These are phyloP conservation scores for Esox niger DNA, from an alignment of 2,113 vertebrate species.

Conservation along the genomic window DNA sequence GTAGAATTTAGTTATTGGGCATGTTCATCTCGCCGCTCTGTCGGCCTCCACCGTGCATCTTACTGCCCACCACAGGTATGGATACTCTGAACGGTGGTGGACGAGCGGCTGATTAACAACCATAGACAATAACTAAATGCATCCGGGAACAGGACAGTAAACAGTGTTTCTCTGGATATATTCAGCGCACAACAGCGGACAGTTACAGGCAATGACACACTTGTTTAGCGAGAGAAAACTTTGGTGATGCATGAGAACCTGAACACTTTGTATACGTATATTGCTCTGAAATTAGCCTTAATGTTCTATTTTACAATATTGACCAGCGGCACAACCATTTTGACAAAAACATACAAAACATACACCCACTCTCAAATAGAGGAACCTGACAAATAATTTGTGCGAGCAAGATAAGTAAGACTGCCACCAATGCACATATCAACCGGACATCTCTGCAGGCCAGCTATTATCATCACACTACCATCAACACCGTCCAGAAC, in stretches of 20 bases:
- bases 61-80: too few relatives aligned
- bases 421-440: conserved; percentile 18
- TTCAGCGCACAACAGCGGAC: conserved; percentile 30
- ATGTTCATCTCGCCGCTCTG: conserved; percentile 24
- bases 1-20: neutral
- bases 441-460: conserved; percentile 9
- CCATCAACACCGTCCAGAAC: neutral
- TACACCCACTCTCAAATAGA: conserved; percentile 39
- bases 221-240: conserved; percentile 47
- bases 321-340: conserved; percentile 33
- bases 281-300: conserved; percentile 59
- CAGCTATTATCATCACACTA: too few relatives aligned
- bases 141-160: conserved; percentile 17
- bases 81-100: neutral
- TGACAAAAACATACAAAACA: conserved; percentile 27
- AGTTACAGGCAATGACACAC: conserved; percentile 29
- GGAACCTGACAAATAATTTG: conserved; percentile 43
- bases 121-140: conserved; percentile 1
- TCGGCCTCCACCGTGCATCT: neutral
- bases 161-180: conserved; percentile 15
- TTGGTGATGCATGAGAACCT: conserved; percentile 64
- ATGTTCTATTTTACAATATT: conserved; percentile 50
- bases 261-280: conserved; percentile 55
- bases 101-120: neutral
- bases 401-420: conserved; percentile 42